Evolutionary conservation across 2,113 vertebrate species (phyloP).

Genomic region (Geococcyx californianus): DNA sequence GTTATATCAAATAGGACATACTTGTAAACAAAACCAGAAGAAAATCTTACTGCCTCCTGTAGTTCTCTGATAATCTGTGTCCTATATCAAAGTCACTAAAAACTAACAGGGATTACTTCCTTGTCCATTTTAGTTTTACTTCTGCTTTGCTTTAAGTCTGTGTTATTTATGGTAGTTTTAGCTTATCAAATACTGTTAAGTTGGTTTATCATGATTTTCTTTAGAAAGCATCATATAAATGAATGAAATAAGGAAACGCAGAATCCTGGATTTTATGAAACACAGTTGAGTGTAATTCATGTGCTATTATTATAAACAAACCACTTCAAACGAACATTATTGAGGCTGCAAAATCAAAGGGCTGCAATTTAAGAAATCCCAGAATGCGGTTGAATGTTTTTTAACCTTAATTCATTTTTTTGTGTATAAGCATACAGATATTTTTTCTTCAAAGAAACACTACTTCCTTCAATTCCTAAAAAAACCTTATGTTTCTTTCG

Average conservation of each 20-base stretch:
- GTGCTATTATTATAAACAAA: not conserved
- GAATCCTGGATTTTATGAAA: not conserved
- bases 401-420: not conserved
- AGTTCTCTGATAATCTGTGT: not conserved
- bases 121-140: not conserved
- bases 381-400: not conserved
- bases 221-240: not conserved
- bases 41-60: not conserved
- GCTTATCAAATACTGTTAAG: not conserved
- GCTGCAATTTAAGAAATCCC: not conserved
- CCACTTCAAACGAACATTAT: not conserved
- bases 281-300: not conserved
- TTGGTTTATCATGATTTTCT: not conserved
- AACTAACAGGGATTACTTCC: not conserved
- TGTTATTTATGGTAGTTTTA: not conserved
- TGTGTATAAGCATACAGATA: not conserved
- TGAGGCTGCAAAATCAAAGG: not conserved
- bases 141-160: not conserved
- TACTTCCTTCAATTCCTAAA: not conserved
- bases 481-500: not conserved
- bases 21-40: not conserved
- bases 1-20: not conserved
- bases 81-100: not conserved
- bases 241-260: not conserved
- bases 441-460: not conserved